Base-by-base conservation (phyloP, 2,113 vertebrate species). In the Calonectris borealis region DNA sequence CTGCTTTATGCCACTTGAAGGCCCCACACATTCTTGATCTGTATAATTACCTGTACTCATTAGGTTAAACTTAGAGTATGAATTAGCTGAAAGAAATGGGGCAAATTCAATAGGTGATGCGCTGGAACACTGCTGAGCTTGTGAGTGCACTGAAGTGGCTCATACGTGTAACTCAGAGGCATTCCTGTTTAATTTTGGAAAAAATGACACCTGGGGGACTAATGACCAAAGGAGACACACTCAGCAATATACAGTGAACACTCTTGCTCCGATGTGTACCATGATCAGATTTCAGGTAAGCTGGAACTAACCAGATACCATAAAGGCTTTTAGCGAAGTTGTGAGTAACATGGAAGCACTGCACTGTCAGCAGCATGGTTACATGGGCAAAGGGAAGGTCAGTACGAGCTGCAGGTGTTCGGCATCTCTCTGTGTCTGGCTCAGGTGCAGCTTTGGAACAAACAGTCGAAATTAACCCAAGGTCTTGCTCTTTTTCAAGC, bases 251-350 rank as follows among this genome's bases (percentile, higher is more conserved):
- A 34, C 16, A 52, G 44, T 15, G n/a, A 91, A 36, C 17, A 21
- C n/a, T n/a, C 26, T 34, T 40, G 22, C 21, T 90, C 44, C 0
- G 0, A 4, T 38, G 22, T 19, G 32, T 42, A 11, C 21, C 8
- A 9, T 20, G 31, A 46, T 65, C 22, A 78, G 69, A 82, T 82
- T 88, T 88, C 49, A 78, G 64, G 20, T 34, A 52, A 65, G 55
- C 38, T 85, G 60, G 60, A 65, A 36, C 32, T 77, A 55, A 72
- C 4, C n/a, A 60, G n/a, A 3, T 38, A 48, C 7, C 16, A 34
- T 32, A 60, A 31, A 65, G 44, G 54, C 34, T 81, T 54, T 68
- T 40, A 94, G n/a, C 3, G 6, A 60, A 69, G 15, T 44, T 65
- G 10, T 44, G 38, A 75, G 42, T 46, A 48, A 34, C 25, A 21